Evolutionary conservation across 2,113 vertebrate genomes (phyloP).

Genomic region (Microcebus murinus): DNA sequence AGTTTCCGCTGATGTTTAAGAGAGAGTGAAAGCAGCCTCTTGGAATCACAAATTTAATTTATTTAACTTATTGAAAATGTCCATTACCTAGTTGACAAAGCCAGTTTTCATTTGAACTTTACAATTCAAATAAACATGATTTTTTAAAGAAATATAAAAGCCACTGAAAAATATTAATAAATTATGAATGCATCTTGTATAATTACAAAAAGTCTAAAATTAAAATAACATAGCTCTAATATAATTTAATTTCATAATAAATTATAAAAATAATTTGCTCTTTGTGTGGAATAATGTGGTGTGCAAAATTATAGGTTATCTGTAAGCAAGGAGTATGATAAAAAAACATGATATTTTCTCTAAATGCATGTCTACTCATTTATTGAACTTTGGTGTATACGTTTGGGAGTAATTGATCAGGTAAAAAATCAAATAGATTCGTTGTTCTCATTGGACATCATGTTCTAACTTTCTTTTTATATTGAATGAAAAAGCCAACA

Average conservation of each 20-base stretch:
- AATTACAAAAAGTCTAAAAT: not conserved
- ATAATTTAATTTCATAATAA: not conserved
- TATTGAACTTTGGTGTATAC: not conserved
- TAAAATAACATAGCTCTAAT: not conserved
- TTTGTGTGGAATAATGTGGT: not conserved
- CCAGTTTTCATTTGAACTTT: not conserved
- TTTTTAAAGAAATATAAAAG: not conserved
- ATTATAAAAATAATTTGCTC: not conserved
- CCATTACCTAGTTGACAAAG: not conserved
- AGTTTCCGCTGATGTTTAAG: not conserved
- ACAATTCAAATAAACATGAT: not conserved
- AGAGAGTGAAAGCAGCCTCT: not conserved
- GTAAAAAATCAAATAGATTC: not conserved
- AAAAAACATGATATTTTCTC: not conserved
- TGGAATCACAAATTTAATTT: not conserved
- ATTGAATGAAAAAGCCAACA: not conserved
- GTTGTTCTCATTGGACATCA: slow-evolving; percentile 11
- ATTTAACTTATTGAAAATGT: not conserved
- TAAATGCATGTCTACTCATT: not conserved
- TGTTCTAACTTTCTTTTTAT: slow-evolving; percentile 11
- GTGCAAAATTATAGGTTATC: not conserved
- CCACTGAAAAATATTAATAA: not conserved
- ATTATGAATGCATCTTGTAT: not conserved
- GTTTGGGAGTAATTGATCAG: not conserved
- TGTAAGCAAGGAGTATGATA: not conserved